Evolutionary conservation across 2,888 invertebrate genomes (phyloP).

Genomic region (Colostygia pectinataria): DNA sequence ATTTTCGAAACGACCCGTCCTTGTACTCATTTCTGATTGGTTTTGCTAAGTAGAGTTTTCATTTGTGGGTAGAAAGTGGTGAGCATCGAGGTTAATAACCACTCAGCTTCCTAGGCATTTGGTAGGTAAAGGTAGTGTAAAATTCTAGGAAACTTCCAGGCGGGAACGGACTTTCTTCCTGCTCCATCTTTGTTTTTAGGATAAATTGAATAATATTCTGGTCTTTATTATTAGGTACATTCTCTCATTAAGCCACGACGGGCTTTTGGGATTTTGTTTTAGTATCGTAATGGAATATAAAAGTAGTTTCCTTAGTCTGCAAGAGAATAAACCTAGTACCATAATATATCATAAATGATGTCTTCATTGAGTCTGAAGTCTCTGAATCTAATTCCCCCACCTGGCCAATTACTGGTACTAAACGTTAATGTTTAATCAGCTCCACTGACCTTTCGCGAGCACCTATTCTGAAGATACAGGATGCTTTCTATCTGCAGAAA

Average conservation of each 20-base stretch:
- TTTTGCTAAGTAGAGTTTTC: too few relatives aligned
- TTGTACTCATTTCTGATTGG: too few relatives aligned
- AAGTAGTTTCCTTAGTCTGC: too few relatives aligned
- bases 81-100: too few relatives aligned
- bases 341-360: background rate
- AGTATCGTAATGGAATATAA: slow-evolving; percentile 70
- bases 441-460: slow-evolving; percentile 61
- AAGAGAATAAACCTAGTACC: too few relatives aligned
- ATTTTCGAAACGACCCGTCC: too few relatives aligned
- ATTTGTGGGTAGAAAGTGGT: too few relatives aligned
- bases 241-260: slow-evolving; percentile 73
- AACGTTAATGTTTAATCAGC: slow-evolving; percentile 58
- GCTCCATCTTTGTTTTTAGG: slow-evolving; percentile 74
- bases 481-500: slow-evolving; percentile 37
- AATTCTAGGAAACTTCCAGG: too few relatives aligned
- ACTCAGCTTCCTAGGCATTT: too few relatives aligned
- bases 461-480: slow-evolving; percentile 33
- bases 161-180: slow-evolving; percentile 74
- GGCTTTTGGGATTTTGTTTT: slow-evolving; percentile 73
- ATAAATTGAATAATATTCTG: slow-evolving; percentile 77
- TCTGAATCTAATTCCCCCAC: slow-evolving; percentile 15
- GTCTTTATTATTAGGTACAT: slow-evolving; percentile 78
- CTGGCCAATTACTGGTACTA: slow-evolving; percentile 40
- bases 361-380: slow-evolving; percentile 17
- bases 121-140: too few relatives aligned